These are phyloP conservation scores for Tachina grossa DNA, from an alignment of 2,888 invertebrate genomes.

Conservation along the genomic window DNA sequence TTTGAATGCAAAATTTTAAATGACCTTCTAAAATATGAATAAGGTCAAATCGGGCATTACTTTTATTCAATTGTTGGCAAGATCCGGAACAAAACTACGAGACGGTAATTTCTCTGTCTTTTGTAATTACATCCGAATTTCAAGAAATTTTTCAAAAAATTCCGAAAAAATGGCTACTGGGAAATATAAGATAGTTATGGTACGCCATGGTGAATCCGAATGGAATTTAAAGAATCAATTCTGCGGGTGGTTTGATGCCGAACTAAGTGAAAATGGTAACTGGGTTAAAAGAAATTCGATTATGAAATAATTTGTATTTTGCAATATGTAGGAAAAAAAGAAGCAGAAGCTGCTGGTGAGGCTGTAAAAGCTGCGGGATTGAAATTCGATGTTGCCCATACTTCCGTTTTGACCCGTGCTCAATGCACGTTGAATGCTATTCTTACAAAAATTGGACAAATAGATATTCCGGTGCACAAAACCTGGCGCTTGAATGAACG, in stretches of 20 bases:
- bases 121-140: conserved; percentile 13
- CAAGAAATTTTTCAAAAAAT: conserved; percentile 13
- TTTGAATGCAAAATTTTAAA: conserved; percentile 57
- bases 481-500: conserved; percentile 95
- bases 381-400: conserved; percentile 91
- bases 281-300: conserved; percentile 35
- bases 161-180: conserved; percentile 79
- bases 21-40: conserved; percentile 75
- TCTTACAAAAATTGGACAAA: conserved; percentile 87
- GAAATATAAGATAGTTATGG: conserved; percentile 88
- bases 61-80: conserved; percentile 29
- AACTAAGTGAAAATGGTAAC: conserved; percentile 88
- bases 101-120: neutral
- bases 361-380: conserved; percentile 90
- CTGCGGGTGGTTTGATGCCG: conserved; percentile 90
- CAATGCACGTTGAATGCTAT: conserved; percentile 89
- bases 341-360: conserved; percentile 86
- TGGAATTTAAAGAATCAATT: conserved; percentile 90
- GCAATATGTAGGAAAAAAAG: conserved; percentile 77
- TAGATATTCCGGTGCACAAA: conserved; percentile 87
- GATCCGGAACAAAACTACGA: neutral
- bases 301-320: conserved; percentile 49
- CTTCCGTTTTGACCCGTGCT: conserved; percentile 91
- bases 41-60: conserved; percentile 75
- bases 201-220: conserved; percentile 90